A percentile compares a stretch with the other conserved stretches of the same genome.
These are phyloP conservation scores for Dolichopus griseipennis DNA, from an alignment of 2,888 invertebrate genomes.

Conservation along the genomic window DNA sequence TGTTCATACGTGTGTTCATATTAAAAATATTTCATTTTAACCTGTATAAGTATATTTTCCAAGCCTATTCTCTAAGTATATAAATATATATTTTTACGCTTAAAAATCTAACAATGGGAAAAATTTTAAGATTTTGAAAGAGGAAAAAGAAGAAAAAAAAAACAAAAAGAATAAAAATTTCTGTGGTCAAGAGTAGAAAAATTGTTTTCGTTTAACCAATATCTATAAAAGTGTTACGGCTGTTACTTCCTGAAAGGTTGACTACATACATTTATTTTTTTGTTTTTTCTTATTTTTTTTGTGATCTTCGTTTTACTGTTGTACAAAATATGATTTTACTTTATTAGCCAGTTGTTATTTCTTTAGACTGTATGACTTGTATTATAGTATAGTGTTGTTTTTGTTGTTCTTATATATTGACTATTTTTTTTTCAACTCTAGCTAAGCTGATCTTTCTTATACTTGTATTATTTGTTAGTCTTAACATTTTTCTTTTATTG, in stretches of 20 bases:
- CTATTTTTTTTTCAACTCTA: too few relatives aligned
- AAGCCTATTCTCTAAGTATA: too few relatives aligned
- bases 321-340: not conserved
- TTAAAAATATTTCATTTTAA: too few relatives aligned
- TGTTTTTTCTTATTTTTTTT: not conserved
- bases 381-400: too few relatives aligned
- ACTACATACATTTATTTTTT: not conserved
- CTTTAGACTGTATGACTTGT: too few relatives aligned
- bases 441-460: not conserved
- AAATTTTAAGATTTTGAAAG: not conserved
- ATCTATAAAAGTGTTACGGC: not conserved
- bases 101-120: constrained; percentile 3
- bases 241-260: constrained; percentile 1
- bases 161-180: not conserved
- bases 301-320: too few relatives aligned
- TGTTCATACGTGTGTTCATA: too few relatives aligned
- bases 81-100: not conserved
- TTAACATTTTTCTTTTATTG: not conserved
- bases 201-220: not conserved
- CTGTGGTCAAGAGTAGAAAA: not conserved
- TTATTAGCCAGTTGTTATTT: too few relatives aligned
- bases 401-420: not conserved
- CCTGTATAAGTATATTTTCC: too few relatives aligned
- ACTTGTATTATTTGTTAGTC: not conserved
- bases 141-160: too few relatives aligned